phyloP scores from a whole-genome alignment of 2,888 invertebrate species.

The Ptycholaimellus sp. region DNA sequence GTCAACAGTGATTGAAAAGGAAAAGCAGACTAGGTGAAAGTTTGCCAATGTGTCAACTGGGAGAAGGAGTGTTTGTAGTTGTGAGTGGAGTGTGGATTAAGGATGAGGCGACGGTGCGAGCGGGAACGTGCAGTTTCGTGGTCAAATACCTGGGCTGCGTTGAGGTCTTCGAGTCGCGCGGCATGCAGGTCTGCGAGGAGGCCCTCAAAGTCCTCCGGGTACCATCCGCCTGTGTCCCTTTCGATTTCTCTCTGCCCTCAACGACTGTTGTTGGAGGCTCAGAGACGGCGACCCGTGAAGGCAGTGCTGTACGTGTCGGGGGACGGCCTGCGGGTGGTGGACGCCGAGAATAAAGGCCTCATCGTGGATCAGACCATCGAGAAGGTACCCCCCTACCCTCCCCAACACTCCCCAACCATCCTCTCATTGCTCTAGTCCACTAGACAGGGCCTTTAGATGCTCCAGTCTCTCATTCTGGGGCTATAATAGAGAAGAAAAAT shows the following conservation, averaged over 20 bases:
- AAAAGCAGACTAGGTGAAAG: no score
- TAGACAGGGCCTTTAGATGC: no score
- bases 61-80: constrained; percentile 13
- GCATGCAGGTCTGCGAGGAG: constrained; percentile 98
- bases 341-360: constrained; percentile 89
- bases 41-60: no score
- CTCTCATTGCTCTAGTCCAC: no score
- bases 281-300: constrained; percentile 57
- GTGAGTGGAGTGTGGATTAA: no score
- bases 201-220: constrained; percentile 86
- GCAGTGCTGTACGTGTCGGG: constrained; percentile 34
- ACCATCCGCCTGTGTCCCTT: no score
- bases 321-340: constrained; percentile 85
- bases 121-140: constrained; percentile 83
- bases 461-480: no score
- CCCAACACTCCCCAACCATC: no score
- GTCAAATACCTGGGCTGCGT: constrained; percentile 97
- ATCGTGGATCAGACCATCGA: constrained; percentile 99
- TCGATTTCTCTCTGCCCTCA: no score
- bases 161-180: constrained; percentile 94
- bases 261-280: constrained; percentile 59
- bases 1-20: no score
- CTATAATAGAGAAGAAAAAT: neutral
- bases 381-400: no score
- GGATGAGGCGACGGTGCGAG: constrained; percentile 80